phyloP scores from a whole-genome alignment of 2,113 vertebrate species.

The Rhinolophus sinicus region DNA sequence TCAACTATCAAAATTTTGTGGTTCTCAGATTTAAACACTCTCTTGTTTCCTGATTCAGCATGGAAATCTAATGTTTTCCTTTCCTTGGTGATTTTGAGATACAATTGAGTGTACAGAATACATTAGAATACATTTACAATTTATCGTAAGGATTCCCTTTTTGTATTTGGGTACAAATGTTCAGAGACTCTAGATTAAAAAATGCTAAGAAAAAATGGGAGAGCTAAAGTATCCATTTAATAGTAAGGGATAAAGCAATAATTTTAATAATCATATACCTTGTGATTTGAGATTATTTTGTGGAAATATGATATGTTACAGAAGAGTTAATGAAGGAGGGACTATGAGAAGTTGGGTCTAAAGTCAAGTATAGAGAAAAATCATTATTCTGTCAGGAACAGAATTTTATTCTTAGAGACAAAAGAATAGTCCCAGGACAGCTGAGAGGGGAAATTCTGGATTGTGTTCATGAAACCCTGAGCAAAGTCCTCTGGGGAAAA shows the following conservation, averaged over 20 bases:
- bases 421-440: slow-evolving; percentile 3
- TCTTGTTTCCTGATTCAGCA: slow-evolving; percentile 51
- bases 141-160: slow-evolving; percentile 7
- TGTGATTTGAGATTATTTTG: neutral
- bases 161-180: neutral
- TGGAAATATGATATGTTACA: neutral
- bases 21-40: neutral
- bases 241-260: neutral
- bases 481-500: slow-evolving; percentile 48
- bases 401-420: slow-evolving; percentile 66
- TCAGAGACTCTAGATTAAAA: neutral
- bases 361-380: slow-evolving; percentile 50
- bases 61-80: slow-evolving; percentile 57
- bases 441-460: slow-evolving; percentile 39
- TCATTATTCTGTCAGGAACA: slow-evolving; percentile 59
- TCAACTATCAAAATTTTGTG: slow-evolving; percentile 13
- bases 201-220: neutral
- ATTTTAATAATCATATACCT: neutral
- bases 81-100: slow-evolving; percentile 47
- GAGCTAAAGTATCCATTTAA: neutral
- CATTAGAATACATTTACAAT: slow-evolving; percentile 58
- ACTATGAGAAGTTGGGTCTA: neutral
- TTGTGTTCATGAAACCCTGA: slow-evolving; percentile 48
- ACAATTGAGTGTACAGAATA: slow-evolving; percentile 41
- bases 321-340: neutral